Percentiles rank a stretch among this genome's conserved stretches.
phyloP scores from a whole-genome alignment of 2,888 invertebrate species.

The Crossocerus cetratus region DNA sequence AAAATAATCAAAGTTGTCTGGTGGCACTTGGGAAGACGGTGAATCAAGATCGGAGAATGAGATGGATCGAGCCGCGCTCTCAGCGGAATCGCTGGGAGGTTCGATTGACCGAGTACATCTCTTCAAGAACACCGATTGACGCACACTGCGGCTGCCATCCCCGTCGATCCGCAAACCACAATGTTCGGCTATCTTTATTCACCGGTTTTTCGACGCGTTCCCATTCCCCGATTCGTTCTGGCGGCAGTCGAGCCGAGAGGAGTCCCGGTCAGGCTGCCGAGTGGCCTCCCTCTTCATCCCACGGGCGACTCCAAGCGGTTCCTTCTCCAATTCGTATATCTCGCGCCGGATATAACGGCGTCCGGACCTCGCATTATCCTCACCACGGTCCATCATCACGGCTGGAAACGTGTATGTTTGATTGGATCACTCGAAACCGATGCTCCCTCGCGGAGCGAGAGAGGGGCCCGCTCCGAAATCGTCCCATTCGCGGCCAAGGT shows the following conservation, averaged over 20 bases:
- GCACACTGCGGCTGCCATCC: background rate
- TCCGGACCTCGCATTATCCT: constrained; percentile 26
- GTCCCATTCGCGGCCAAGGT: constrained; percentile 59
- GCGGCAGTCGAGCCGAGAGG: background rate
- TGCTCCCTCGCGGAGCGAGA: constrained; percentile 10
- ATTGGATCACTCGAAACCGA: constrained; percentile 40
- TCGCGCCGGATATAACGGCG: constrained; percentile 37
- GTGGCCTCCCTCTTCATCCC: background rate
- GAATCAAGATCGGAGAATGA: background rate
- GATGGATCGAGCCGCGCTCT: background rate
- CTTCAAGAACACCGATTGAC: background rate
- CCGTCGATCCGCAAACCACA: background rate
- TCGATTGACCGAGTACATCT: background rate
- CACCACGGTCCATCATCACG: background rate
- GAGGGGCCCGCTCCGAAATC: constrained; percentile 14
- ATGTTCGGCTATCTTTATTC: background rate
- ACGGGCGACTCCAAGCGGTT: constrained; percentile 6
- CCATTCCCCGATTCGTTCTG: constrained; percentile 6
- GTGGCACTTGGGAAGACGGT: background rate
- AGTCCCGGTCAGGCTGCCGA: background rate
- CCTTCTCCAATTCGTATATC: constrained; percentile 29
- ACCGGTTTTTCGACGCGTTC: background rate
- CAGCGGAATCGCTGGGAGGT: background rate
- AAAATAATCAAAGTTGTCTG: no score
- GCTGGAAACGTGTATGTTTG: constrained; percentile 16